Evolutionary conservation across 2,113 vertebrate species (phyloP).

Genomic region (Myotis davidii): DNA sequence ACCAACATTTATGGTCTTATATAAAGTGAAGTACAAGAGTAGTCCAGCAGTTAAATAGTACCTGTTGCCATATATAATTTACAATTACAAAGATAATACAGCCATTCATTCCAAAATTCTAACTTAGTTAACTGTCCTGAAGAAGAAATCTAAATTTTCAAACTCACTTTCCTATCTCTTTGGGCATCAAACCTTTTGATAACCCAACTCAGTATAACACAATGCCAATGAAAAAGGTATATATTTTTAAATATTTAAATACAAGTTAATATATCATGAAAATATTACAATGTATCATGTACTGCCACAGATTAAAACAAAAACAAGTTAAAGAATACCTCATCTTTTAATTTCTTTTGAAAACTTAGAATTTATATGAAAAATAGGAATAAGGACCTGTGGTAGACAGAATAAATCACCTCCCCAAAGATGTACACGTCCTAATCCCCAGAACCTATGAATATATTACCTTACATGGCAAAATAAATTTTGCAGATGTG

Average conservation of each 20-base stretch:
- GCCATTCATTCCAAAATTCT: slow-evolving; percentile 25
- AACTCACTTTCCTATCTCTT: slow-evolving; percentile 6
- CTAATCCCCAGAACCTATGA: background rate
- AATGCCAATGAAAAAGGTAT: background rate
- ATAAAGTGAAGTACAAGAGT: background rate
- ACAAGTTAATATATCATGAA: background rate
- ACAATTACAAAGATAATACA: background rate
- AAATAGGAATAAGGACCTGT: background rate
- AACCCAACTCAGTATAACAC: background rate
- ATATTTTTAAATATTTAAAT: slow-evolving; percentile 23
- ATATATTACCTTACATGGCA: background rate
- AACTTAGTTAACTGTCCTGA: background rate
- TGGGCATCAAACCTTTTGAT: slow-evolving; percentile 34
- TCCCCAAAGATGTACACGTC: background rate
- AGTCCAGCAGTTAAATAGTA: background rate
- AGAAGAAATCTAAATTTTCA: slow-evolving; percentile 46
- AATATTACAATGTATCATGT: background rate
- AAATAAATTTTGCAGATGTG: background rate
- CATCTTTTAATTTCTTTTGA: slow-evolving; percentile 3
- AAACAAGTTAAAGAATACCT: background rate
- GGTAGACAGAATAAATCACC: background rate
- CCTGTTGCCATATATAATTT: background rate
- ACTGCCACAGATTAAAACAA: slow-evolving; percentile 8
- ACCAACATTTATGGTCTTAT: background rate
- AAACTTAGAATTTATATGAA: slow-evolving; percentile 38